Conservation (phyloP, 2,113 vertebrate genomes). For the Delphinapterus leucas region DNA sequence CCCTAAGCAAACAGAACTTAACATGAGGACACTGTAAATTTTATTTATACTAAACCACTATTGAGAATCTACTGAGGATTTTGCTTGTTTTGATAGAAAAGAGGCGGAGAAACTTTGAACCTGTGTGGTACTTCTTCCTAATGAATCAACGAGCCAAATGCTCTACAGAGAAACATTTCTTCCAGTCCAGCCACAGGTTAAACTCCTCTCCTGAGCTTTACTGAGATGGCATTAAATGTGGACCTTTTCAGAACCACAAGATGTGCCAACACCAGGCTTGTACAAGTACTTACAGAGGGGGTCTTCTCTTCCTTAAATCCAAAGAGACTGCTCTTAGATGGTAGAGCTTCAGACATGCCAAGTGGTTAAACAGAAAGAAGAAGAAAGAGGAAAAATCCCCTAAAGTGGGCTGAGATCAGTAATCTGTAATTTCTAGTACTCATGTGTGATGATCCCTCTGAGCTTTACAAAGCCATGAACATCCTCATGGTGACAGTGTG, state of each 20-base stretch:
- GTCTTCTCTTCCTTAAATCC: not conserved
- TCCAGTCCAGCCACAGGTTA: not conserved
- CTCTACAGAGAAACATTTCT: not conserved
- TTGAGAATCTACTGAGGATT: not conserved
- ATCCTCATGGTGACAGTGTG: not conserved
- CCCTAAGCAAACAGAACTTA: not conserved
- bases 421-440: not conserved
- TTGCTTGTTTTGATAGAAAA: not conserved
- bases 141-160: not conserved
- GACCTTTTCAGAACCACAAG: not conserved
- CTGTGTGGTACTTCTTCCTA: not conserved
- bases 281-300: not conserved
- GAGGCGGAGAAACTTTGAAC: not conserved
- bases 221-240: not conserved
- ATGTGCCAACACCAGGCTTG: not conserved
- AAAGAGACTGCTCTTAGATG: not conserved
- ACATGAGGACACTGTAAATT: not conserved
- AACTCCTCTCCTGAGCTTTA: not conserved
- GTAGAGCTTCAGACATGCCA: not conserved
- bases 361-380: not conserved
- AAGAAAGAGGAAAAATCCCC: not conserved
- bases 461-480: not conserved
- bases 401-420: not conserved
- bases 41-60: not conserved
- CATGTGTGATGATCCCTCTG: not conserved